Evolutionary conservation across 1,140 invertebrate species (phyloP).

Genomic region (Saxidomus purpurata): DNA sequence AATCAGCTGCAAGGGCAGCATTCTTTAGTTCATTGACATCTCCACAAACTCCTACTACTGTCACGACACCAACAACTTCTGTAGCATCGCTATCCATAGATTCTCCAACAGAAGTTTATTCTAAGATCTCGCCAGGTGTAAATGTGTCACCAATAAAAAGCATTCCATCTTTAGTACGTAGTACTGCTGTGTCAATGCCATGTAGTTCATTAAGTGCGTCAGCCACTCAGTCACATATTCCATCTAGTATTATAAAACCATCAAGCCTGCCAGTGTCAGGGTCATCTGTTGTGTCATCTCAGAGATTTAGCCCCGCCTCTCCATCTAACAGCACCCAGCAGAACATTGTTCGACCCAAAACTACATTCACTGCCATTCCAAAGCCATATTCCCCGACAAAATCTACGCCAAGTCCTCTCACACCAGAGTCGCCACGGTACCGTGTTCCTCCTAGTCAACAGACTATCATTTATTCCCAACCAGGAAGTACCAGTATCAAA

Average conservation of each 20-base stretch:
- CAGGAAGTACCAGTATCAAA: neutral
- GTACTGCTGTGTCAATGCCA: slow-evolving; percentile 45
- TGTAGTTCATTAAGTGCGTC: slow-evolving; percentile 30
- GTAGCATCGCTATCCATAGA: slow-evolving; percentile 36
- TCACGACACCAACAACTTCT: slow-evolving; percentile 53
- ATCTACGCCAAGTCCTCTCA: slow-evolving; percentile 47
- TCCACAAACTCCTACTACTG: slow-evolving; percentile 65
- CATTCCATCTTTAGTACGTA: slow-evolving; percentile 17
- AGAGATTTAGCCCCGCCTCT: slow-evolving; percentile 59
- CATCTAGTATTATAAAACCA: slow-evolving; percentile 34
- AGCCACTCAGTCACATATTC: neutral
- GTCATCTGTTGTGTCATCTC: slow-evolving; percentile 41
- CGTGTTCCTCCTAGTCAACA: slow-evolving; percentile 60
- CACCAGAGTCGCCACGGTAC: slow-evolving; percentile 49
- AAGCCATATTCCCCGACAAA: slow-evolving; percentile 64
- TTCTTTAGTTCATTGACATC: slow-evolving; percentile 76
- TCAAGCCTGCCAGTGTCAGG: slow-evolving; percentile 48
- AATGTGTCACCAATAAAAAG: slow-evolving; percentile 22
- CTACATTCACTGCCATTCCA: slow-evolving; percentile 65
- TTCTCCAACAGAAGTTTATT: slow-evolving; percentile 61
- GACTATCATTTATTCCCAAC: slow-evolving; percentile 10
- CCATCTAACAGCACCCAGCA: slow-evolving; percentile 13
- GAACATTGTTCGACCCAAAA: slow-evolving; percentile 4
- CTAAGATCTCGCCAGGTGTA: slow-evolving; percentile 48
- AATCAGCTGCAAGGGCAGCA: slow-evolving; percentile 71